Percentiles rank a stretch among this genome's conserved stretches.
phyloP scores from a whole-genome alignment of 1,140 invertebrate species.

The Drosophila carrolli region DNA sequence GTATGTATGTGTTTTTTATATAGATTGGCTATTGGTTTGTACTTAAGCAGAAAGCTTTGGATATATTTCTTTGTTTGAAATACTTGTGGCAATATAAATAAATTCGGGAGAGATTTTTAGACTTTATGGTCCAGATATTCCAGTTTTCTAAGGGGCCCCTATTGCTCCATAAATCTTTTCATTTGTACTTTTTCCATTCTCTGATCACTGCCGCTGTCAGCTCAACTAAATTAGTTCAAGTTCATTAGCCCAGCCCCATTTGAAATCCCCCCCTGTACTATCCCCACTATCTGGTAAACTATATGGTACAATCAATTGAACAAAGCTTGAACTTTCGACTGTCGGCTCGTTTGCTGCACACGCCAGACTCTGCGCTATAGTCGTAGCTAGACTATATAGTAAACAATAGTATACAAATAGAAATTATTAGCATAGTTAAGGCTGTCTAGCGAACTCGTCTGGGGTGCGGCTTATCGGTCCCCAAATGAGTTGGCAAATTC shows the following conservation, averaged over 20 bases:
- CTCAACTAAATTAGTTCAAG: slow-evolving; percentile 61
- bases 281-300: slow-evolving; percentile 6
- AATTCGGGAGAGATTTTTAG: background rate
- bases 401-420: slow-evolving; percentile 41
- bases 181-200: background rate
- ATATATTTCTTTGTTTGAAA: slow-evolving; percentile 41
- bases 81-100: slow-evolving; percentile 9
- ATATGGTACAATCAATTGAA: slow-evolving; percentile 45
- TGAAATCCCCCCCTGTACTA: background rate
- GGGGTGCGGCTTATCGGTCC: slow-evolving; percentile 48
- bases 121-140: slow-evolving; percentile 1
- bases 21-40: slow-evolving; percentile 46
- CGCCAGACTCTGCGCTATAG: slow-evolving; percentile 36
- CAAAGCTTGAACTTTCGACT: slow-evolving; percentile 65
- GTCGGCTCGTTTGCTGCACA: slow-evolving; percentile 38
- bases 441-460: slow-evolving; percentile 63
- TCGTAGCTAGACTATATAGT: slow-evolving; percentile 31
- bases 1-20: slow-evolving; percentile 24
- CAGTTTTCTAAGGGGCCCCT: background rate
- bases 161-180: slow-evolving; percentile 12
- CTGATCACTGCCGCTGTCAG: slow-evolving; percentile 30
- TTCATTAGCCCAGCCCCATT: slow-evolving; percentile 54
- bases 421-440: slow-evolving; percentile 36
- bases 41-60: slow-evolving; percentile 37
- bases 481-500: slow-evolving; percentile 50